These are phyloP conservation scores for Somateria mollissima DNA, from an alignment of 2,797 vertebrate species.

Conservation along the genomic window DNA sequence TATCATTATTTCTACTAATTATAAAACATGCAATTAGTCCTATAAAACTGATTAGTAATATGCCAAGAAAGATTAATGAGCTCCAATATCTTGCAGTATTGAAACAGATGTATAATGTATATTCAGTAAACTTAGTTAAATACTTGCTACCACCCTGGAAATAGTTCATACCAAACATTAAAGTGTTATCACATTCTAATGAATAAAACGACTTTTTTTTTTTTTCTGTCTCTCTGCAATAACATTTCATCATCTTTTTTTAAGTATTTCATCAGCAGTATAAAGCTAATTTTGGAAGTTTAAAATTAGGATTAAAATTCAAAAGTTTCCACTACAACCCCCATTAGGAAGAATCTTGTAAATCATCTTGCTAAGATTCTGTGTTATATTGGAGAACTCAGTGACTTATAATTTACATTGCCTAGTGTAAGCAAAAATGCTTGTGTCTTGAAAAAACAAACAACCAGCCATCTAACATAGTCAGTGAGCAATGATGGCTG, in stretches of 20 bases:
- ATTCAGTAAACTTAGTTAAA: neutral
- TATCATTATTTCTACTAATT: neutral
- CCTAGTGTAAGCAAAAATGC: neutral
- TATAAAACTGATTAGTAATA: neutral
- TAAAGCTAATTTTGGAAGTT: neutral
- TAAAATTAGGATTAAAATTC: neutral
- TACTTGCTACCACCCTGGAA: neutral
- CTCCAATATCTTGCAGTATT: neutral
- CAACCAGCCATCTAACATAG: neutral
- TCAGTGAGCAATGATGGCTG: neutral
- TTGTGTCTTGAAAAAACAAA: neutral
- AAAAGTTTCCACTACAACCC: neutral
- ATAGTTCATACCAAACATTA: neutral
- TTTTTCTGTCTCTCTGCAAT: neutral
- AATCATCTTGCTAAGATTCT: neutral
- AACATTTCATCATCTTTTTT: neutral
- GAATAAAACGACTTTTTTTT: neutral
- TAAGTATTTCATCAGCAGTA: neutral
- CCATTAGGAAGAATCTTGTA: neutral
- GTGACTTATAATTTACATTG: neutral
- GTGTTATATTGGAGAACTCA: neutral
- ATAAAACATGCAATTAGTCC: neutral
- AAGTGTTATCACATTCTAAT: neutral
- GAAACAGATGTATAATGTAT: neutral
- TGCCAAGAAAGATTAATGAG: neutral